These are phyloP conservation scores for Plebejus argus DNA, from an alignment of 2,888 invertebrate genomes.

Conservation along the genomic window DNA sequence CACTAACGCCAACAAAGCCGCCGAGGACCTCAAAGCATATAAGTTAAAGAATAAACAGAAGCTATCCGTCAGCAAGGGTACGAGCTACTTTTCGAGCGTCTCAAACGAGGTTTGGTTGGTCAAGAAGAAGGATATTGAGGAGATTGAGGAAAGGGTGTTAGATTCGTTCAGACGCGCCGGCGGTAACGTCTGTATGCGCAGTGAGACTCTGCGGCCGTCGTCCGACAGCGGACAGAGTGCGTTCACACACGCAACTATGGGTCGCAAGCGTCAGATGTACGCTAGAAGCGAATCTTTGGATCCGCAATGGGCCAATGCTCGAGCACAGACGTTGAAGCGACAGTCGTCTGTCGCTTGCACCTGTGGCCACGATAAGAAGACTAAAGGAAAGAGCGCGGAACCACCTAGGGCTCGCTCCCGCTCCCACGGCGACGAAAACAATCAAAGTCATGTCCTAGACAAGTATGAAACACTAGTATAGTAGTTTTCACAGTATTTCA, in stretches of 20 bases:
- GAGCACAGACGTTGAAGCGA: conserved; percentile 69
- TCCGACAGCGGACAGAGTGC: conserved; percentile 60
- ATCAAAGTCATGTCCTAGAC: conserved; percentile 69
- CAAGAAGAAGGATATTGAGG: conserved; percentile 77
- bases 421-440: conserved; percentile 68
- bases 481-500: conserved; percentile 47
- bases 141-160: conserved; percentile 71
- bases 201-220: conserved; percentile 56
- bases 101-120: conserved; percentile 77
- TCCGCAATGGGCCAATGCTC: conserved; percentile 61
- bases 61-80: conserved; percentile 70
- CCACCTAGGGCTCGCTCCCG: conserved; percentile 62
- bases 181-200: conserved; percentile 57
- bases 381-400: conserved; percentile 59
- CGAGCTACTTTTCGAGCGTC: conserved; percentile 73
- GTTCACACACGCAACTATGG: conserved; percentile 62
- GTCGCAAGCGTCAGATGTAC: conserved; percentile 61
- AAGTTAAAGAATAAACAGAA: conserved; percentile 68
- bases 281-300: conserved; percentile 71
- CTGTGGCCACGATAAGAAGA: conserved; percentile 73
- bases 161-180: conserved; percentile 71
- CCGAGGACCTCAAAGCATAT: conserved; percentile 66
- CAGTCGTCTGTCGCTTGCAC: conserved; percentile 74
- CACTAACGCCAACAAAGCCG: conserved; percentile 49
- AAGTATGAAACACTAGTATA: conserved; percentile 78